phyloP scores from a whole-genome alignment of 2,888 invertebrate species.

The Cephus spinipes region DNA sequence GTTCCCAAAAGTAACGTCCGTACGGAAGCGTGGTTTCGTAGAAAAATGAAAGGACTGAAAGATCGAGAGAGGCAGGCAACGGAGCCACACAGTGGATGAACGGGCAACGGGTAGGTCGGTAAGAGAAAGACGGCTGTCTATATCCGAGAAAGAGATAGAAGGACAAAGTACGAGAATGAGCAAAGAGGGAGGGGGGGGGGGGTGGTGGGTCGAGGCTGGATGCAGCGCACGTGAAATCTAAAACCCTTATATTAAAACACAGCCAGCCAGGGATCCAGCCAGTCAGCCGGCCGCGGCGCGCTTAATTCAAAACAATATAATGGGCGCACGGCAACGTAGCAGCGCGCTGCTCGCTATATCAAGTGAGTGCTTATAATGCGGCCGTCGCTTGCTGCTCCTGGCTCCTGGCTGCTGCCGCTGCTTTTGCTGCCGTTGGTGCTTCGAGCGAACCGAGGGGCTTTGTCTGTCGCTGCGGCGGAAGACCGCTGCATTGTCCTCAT shows the following conservation, averaged over 20 bases:
- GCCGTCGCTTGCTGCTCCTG: slow-evolving; percentile 15
- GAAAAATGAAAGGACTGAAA: slow-evolving; percentile 33
- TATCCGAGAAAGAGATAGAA: background rate
- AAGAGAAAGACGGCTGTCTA: slow-evolving; percentile 8
- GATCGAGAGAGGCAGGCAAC: slow-evolving; percentile 28
- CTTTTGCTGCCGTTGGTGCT: background rate
- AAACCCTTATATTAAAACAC: slow-evolving; percentile 60
- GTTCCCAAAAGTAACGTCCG: slow-evolving; percentile 54
- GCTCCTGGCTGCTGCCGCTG: background rate
- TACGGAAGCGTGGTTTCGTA: slow-evolving; percentile 52
- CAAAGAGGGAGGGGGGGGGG: background rate
- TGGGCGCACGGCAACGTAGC: slow-evolving; percentile 47
- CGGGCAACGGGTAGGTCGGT: slow-evolving; percentile 22
- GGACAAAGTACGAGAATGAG: background rate
- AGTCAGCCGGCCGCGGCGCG: slow-evolving; percentile 41
- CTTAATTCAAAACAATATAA: slow-evolving; percentile 61
- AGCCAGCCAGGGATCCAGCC: slow-evolving; percentile 27
- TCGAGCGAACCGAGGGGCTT: slow-evolving; percentile 23
- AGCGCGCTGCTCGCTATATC: slow-evolving; percentile 24
- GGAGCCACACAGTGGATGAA: slow-evolving; percentile 20
- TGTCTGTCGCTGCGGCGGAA: slow-evolving; percentile 44
- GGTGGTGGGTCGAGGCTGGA: slow-evolving; percentile 16
- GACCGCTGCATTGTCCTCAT: slow-evolving; percentile 51
- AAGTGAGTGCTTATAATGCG: slow-evolving; percentile 39
- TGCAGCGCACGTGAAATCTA: slow-evolving; percentile 50